Conservation (phyloP, 2,888 invertebrate species). For the Eilema griseolum region DNA sequence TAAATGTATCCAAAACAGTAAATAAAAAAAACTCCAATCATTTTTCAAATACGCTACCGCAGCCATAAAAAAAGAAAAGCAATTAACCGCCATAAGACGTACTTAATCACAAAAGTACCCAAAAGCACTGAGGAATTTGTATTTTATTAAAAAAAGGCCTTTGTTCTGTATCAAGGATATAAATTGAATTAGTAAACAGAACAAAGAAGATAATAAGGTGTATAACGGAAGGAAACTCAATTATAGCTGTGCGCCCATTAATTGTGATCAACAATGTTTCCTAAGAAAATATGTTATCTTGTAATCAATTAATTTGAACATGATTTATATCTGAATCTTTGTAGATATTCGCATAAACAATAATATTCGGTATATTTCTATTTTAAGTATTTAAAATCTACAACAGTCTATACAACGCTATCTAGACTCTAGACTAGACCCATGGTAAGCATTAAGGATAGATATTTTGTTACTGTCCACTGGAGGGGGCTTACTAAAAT, state of each 20-base stretch:
- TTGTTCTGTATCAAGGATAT: conserved; percentile 9
- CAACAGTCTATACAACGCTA: no score
- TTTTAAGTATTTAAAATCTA: no score
- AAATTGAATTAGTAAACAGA: conserved; percentile 13
- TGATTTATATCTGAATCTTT: neutral
- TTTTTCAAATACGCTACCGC: neutral
- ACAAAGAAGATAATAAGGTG: conserved; percentile 20
- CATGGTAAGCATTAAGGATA: no score
- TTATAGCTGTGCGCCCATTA: conserved; percentile 16
- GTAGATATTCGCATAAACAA: neutral
- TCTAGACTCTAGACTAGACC: no score
- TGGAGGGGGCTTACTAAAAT: no score
- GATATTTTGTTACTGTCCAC: no score
- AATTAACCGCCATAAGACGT: neutral
- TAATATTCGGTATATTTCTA: neutral
- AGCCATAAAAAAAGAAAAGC: neutral
- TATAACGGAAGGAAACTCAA: conserved; percentile 20
- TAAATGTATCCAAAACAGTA: neutral
- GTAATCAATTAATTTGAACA: neutral
- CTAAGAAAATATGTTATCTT: conserved; percentile 12
- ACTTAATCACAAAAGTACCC: neutral
- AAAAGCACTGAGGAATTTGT: neutral
- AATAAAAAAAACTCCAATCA: neutral
- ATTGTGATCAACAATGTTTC: conserved; percentile 9
- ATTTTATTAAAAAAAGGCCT: neutral